Conservation (phyloP, 2,888 invertebrate species). For the Nemurella pictetii region DNA sequence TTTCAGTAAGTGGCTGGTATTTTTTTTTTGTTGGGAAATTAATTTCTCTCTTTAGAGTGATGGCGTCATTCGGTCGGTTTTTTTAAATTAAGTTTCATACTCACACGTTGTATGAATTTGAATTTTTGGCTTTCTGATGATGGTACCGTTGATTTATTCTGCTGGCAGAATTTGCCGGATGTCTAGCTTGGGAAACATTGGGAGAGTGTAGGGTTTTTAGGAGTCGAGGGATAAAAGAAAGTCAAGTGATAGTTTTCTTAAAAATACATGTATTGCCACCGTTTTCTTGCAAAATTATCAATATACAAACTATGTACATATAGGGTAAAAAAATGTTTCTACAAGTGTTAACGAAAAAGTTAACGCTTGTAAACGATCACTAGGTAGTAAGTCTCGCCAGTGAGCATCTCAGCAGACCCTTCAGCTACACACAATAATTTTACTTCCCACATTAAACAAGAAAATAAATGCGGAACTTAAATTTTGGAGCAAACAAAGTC, state of each 20-base stretch:
- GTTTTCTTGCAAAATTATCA: conserved; percentile 41
- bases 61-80: background rate
- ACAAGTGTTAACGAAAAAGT: background rate
- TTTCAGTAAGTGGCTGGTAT: background rate
- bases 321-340: conserved; percentile 35
- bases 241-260: conserved; percentile 1
- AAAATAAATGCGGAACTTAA: background rate
- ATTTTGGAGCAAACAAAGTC: background rate
- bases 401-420: background rate
- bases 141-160: background rate
- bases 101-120: background rate
- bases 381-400: background rate
- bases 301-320: conserved; percentile 34
- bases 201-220: background rate
- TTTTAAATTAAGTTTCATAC: background rate
- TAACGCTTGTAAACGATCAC: conserved; percentile 16
- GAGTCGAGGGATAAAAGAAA: background rate
- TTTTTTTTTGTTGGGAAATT: background rate
- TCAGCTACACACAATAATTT: background rate
- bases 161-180: background rate
- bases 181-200: background rate
- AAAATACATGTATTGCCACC: conserved; percentile 42
- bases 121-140: background rate
- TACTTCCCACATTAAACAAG: background rate
- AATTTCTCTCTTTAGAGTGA: background rate